Evolutionary conservation across 2,797 vertebrate genomes (phyloP), one percentile per base, ranked within the genome.

Genomic region (Danio choprae): DNA sequence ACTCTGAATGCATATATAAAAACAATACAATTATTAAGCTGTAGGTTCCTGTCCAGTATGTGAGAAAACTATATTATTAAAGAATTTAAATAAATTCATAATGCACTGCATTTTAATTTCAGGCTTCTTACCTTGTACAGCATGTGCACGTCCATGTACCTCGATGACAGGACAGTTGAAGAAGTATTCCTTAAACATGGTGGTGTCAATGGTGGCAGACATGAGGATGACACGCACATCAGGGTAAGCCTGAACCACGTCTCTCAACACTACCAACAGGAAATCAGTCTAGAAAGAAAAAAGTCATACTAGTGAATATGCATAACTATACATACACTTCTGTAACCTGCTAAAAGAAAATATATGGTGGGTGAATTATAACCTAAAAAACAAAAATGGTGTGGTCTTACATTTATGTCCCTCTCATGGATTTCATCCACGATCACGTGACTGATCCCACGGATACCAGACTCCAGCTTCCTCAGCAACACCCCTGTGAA

Each of bases 381-480:
- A 29, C 29, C 29, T 29, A 29, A 29, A 29, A 29, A 29, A 29
- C 3, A 29, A 29, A n/a, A n/a, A 29, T 29, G 29, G 3, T 29
- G 1, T 7, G 8, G 53, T 94, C 97, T 97, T 90, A 98, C 98
- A 1, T 99, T 99, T 81, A 99, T 94, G 87, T 99, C 98, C 89
- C 97, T 92, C 90, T 99, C 98, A 0, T 99, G 98, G 89, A 99
- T 98, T 92, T 99, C 98, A 80, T 99, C 98, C 7, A 99, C 97
- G 69, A 99, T 97, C 16, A 99, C 96, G 11, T 99, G 98, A 78
- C 98, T 99, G 88, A 99, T 99, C 60, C 98, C 98, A 60, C 98
- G 86, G 88, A 99, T 97, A 41, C 98, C 98, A 13, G 97, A 91
- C 87, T 99, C 98, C 41, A 99, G 90, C 87, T 99, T 99, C 83